These are phyloP conservation scores for Akabosia matsudoensis DNA, from an alignment of 1,140 invertebrate genomes.

Conservation along the genomic window DNA sequence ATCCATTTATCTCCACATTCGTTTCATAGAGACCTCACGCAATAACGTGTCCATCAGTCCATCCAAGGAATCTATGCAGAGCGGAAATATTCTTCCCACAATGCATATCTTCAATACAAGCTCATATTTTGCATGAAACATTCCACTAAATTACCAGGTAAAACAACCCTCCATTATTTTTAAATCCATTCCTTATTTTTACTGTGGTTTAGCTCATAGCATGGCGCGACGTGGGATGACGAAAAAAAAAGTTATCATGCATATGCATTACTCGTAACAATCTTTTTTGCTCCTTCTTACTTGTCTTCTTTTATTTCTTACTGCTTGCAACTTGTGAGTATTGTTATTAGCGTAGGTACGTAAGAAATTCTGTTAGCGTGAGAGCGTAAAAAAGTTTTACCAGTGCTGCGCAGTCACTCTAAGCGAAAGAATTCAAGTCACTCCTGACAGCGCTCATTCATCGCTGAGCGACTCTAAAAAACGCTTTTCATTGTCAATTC, in stretches of 20 bases:
- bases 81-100: too few species aligned
- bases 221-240: background rate
- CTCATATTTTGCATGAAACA: too few species aligned
- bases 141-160: too few species aligned
- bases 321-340: background rate
- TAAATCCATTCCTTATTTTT: background rate
- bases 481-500: too few species aligned
- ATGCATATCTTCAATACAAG: too few species aligned
- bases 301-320: background rate
- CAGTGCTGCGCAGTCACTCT: background rate
- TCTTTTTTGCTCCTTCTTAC: background rate
- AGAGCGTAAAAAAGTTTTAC: background rate
- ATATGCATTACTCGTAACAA: background rate
- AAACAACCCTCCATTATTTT: too few species aligned
- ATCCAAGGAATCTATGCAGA: too few species aligned
- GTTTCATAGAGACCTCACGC: too few species aligned
- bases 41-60: too few species aligned
- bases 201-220: too few species aligned
- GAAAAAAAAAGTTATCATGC: background rate
- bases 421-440: background rate
- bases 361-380: slow-evolving; percentile 1
- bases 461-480: background rate
- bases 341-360: background rate
- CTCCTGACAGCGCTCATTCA: background rate
- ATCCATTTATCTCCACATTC: too few species aligned